Base-by-base conservation (phyloP, 2,113 vertebrate species). In the Engystomops pustulosus region DNA sequence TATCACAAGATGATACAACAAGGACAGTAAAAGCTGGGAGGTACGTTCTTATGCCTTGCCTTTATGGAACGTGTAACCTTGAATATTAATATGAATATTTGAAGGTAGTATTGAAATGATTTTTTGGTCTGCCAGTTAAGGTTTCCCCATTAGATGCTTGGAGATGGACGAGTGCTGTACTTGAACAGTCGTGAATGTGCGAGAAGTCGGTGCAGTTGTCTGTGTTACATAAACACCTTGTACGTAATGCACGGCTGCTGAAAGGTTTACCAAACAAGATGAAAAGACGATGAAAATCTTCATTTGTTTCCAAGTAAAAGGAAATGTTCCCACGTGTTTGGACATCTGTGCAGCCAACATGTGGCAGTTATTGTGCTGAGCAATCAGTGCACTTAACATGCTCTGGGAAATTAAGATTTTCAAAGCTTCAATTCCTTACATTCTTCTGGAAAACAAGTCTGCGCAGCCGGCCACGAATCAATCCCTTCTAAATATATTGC, bases 191-290 rank as follows among this genome's bases (percentile, higher is more conserved):
- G 17, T 20, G 30, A 51, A 23, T 32, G 30, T 11, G 34, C 44
- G 15, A 44, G 51, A 82, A 60, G 69, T 60, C 86, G 89, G 89
- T 86, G 89, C 84, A 23, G 89, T 91, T 90, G 91, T 89, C 87
- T 72, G 79, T 88, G 89, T 94, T 93, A 92, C 94, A 92, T 94
- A 96, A 95, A 95, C 92, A 90, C 85, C 86, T 88, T 89, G 60
- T 14, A 49, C 11, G 53, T 34, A 90, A 93, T 88, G 89, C 85
- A 89, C 89, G 90, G 91, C 90, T 89, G 90, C 93, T 88, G 91
- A 90, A 89, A 90, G 90, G 89, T 89, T 92, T 93, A 92, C 90
- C 89, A 91, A 90, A 92, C 91, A 93, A 93, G 91, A 94, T 91
- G 92, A 92, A 94, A 92, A 93, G 88, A 93, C 91, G 91, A 91